These are phyloP conservation scores for Oscheius sp. DNA, from an alignment of 2,888 invertebrate species.

Conservation along the genomic window DNA sequence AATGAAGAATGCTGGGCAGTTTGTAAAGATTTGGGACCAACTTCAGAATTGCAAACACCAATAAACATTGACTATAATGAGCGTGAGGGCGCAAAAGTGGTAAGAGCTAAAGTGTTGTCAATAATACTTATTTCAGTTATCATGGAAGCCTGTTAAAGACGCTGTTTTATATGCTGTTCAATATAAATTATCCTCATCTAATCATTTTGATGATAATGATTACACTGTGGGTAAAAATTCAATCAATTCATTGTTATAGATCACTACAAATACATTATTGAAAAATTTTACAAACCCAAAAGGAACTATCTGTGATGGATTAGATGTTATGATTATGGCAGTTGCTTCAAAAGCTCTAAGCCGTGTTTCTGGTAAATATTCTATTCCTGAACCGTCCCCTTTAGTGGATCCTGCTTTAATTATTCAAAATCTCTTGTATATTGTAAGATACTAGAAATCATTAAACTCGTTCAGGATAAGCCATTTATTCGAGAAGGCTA, in stretches of 20 bases:
- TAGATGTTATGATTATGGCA: neutral
- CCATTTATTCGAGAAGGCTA: constrained; percentile 48
- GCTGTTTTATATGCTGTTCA: constrained; percentile 40
- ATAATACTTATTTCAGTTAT: constrained; percentile 22
- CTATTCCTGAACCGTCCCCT: neutral
- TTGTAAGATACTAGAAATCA: constrained; percentile 8
- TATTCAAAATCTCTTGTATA: neutral
- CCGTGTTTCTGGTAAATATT: neutral
- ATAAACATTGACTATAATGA: constrained; percentile 23
- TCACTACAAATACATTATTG: neutral
- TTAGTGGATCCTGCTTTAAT: constrained; percentile 3
- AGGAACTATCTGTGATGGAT: neutral
- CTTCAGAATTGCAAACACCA: constrained; percentile 27
- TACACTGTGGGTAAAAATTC: constrained; percentile 11
- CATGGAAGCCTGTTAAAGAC: constrained; percentile 39
- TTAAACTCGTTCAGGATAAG: constrained; percentile 20
- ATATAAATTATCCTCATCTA: constrained; percentile 1
- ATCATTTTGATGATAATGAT: neutral
- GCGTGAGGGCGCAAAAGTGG: neutral
- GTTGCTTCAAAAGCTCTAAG: constrained; percentile 1
- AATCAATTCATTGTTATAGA: neutral
- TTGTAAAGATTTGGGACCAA: constrained; percentile 28
- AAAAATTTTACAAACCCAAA: constrained; percentile 18
- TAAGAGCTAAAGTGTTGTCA: neutral
- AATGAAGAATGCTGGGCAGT: constrained; percentile 37